A percentile compares a stretch with the other conserved stretches of the same genome.
These are phyloP conservation scores for Nannobrachium achirus DNA, from an alignment of 2,113 vertebrate species.

Conservation along the genomic window DNA sequence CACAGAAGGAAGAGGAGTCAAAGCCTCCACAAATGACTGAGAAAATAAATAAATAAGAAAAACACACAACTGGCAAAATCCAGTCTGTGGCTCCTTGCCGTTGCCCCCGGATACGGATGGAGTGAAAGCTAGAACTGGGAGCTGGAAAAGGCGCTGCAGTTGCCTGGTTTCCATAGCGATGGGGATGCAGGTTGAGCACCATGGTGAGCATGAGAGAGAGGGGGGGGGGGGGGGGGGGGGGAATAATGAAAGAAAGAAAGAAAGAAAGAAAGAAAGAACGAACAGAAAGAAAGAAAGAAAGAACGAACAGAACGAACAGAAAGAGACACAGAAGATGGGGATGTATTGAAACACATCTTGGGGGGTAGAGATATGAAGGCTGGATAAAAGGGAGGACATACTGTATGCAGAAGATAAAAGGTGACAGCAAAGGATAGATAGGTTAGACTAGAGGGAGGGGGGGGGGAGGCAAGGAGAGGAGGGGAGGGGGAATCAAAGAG, in stretches of 20 bases:
- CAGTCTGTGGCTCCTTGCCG: conserved; percentile 76
- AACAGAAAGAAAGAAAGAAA: neutral
- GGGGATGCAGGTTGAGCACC: conserved; percentile 67
- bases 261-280: neutral
- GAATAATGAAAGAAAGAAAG: conserved; percentile 15
- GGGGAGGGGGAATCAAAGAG: conserved; percentile 32
- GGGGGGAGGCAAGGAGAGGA: neutral
- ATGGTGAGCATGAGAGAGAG: conserved; percentile 55
- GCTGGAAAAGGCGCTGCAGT: conserved; percentile 74
- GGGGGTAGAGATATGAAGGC: neutral
- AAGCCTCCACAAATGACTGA: conserved; percentile 25
- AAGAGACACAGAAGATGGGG: neutral
- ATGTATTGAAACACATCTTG: neutral
- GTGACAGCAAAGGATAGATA: neutral
- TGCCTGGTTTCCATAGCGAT: conserved; percentile 86
- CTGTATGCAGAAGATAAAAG: neutral
- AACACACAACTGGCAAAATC: conserved; percentile 76
- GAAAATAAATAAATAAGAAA: conserved; percentile 52
- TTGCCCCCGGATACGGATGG: conserved; percentile 87
- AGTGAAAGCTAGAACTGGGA: conserved; percentile 78
- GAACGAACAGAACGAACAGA: neutral
- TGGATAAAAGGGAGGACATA: neutral
- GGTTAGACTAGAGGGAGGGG: neutral
- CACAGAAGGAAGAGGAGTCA: conserved; percentile 30
- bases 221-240: conserved; percentile 49